Evolutionary conservation across 2,888 invertebrate genomes (phyloP).

Genomic region (Caenorhabditis becei): DNA sequence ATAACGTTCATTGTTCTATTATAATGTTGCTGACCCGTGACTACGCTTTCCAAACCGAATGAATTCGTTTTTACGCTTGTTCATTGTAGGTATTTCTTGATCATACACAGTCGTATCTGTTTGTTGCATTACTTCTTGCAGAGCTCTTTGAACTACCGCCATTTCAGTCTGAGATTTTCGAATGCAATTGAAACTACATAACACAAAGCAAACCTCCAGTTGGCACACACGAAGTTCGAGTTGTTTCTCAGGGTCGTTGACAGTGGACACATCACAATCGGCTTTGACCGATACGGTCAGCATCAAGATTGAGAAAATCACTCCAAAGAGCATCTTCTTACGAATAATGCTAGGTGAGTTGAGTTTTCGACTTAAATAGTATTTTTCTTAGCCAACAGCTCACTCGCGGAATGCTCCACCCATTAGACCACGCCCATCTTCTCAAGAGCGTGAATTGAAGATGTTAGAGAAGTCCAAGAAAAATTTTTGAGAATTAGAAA

Average conservation of each 20-base stretch:
- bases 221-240: constrained; percentile 65
- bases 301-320: constrained; percentile 43
- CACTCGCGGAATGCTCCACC: constrained; percentile 33
- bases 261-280: constrained; percentile 61
- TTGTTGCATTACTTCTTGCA: constrained; percentile 72
- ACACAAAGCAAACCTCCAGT: constrained; percentile 59
- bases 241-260: constrained; percentile 50
- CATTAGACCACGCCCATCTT: constrained; percentile 33
- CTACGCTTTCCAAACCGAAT: constrained; percentile 75
- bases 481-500: too few species aligned
- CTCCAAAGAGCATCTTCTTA: constrained; percentile 54
- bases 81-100: constrained; percentile 33
- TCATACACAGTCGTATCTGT: constrained; percentile 54
- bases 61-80: constrained; percentile 73
- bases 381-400: not conserved
- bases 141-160: constrained; percentile 66
- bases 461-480: too few species aligned
- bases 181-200: not conserved
- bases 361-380: constrained; percentile 21
- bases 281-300: constrained; percentile 47
- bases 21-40: constrained; percentile 18
- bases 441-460: not conserved
- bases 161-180: constrained; percentile 59
- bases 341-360: constrained; percentile 40
- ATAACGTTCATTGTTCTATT: not conserved